Base-by-base conservation (phyloP, 2,888 invertebrate species). In the Hirtodrosophila cameraria region DNA sequence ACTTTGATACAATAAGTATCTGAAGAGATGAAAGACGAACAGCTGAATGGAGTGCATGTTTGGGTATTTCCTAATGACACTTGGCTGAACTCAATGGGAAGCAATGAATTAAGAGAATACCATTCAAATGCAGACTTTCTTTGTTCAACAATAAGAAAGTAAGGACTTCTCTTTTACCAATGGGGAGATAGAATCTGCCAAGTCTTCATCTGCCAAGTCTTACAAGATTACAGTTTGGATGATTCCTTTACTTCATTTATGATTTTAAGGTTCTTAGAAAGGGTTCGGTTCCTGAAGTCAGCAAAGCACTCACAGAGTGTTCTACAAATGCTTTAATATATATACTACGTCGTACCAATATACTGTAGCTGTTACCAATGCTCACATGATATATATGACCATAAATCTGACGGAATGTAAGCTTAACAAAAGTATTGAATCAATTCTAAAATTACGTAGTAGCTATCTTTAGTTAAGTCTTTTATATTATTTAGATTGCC, bases 101-200 rank as follows among this genome's bases (percentile, higher is more conserved):
- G 42, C 1, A 27, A 58, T 6, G 45, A 54, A n/a, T 25, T 15
- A 38, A n/a, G 6, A 1, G 23, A 53, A 20, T 9, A 13, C 7
- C 4, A 23, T 2, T 39, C 20, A 1, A 20, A 18, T 11, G 59
- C 61, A 5, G 15, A 33, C 1, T 82, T 70, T 77, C 70, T 41
- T 50, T 83, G 20, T 86, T 66, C 33, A 79, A 75, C 11, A 57
- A 63, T 1, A 77, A 75, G 58, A 88, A 87, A n/a, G n/a, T n/a
- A n/a, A n/a, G n/a, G n/a, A n/a, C n/a, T n/a, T n/a, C n/a, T n/a
- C n/a, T n/a, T n/a, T n/a, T n/a, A n/a, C n/a, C n/a, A n/a, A n/a
- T n/a, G n/a, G n/a, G n/a, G n/a, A n/a, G n/a, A n/a, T n/a, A n/a
- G n/a, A n/a, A n/a, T n/a, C n/a, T n/a, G n/a, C n/a, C n/a, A n/a